A percentile compares a stretch with the other conserved stretches of the same genome.
Conservation (phyloP, 2,113 vertebrate species). For the Varanus salvator region DNA sequence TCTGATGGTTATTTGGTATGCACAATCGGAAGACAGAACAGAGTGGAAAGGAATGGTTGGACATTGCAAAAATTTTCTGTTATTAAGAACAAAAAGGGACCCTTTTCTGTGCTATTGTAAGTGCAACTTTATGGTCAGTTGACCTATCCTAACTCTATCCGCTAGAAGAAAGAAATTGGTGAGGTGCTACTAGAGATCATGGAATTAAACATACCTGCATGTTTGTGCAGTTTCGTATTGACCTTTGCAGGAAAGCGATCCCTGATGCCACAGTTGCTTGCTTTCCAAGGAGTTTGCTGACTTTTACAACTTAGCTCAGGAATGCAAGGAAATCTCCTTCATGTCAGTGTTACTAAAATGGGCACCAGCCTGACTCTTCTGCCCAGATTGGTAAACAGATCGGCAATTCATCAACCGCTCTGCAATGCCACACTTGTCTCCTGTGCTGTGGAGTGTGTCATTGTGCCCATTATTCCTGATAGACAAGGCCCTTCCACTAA, state of each 20-base stretch:
- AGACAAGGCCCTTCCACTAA: neutral
- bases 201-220: neutral
- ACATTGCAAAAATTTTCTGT: neutral
- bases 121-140: neutral
- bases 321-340: neutral
- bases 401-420: neutral
- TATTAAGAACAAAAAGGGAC: neutral
- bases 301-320: neutral
- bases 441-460: neutral
- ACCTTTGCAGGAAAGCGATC: neutral
- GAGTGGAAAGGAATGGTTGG: slow-evolving; percentile 28
- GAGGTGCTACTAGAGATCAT: neutral
- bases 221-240: neutral
- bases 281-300: neutral
- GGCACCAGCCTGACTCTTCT: neutral
- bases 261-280: neutral
- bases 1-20: slow-evolving; percentile 23
- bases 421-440: neutral
- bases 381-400: neutral
- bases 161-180: neutral
- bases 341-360: neutral
- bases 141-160: neutral
- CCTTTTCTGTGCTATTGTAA: neutral
- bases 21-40: neutral
- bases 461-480: neutral